Base-by-base conservation (phyloP, 2,113 vertebrate species). In the Grus americana region DNA sequence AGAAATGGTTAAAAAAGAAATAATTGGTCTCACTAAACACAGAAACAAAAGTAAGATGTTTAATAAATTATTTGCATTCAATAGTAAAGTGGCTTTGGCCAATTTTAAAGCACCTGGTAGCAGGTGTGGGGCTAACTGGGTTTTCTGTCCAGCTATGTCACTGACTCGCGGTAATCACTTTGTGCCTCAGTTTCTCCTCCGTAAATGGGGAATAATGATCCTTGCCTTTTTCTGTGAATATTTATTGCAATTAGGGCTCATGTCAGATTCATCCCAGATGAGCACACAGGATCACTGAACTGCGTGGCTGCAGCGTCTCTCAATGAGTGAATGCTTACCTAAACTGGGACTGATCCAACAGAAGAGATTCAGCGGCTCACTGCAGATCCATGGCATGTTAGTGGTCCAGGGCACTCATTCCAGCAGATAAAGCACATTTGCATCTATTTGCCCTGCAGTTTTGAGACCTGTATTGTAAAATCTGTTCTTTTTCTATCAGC, bases 131-230 rank as follows among this genome's bases (percentile, higher is more conserved):
- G 59, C 91, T 90, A 70, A 65, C 73, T 90, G 90, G 66, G 26
- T 90, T 95, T 87, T 92, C 87, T 80, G 40, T 92, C 94, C 91
- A 91, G 86, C 78, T 86, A 1, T 6, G 36, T 88, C 74, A 91
- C 86, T 91, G 71, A 90, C 84, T 79, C 90, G 52, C 84, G 92
- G 86, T 79, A 92, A 95, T 94, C 94, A 96, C 96, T 95, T 93
- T 92, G 89, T 97, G 96, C 96, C 96, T 97, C 92, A 73, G 47
- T 88, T 97, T 96, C 66, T 89, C 71, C 91, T 90, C 81, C 27
- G 10, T 76, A 87, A 86, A 86, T 62, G 84, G 78, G 47, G 92
- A 91, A 71, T 82, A 94, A 95, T 73, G 81, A 95, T 88, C 84
- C 89, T 96, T 97, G 91, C 91, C 92, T 94, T 96, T 86, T 36